Evolutionary conservation across 1,140 invertebrate genomes (phyloP), one percentile per base, ranked within the genome.

Genomic region (Leptinotarsa lineolata): DNA sequence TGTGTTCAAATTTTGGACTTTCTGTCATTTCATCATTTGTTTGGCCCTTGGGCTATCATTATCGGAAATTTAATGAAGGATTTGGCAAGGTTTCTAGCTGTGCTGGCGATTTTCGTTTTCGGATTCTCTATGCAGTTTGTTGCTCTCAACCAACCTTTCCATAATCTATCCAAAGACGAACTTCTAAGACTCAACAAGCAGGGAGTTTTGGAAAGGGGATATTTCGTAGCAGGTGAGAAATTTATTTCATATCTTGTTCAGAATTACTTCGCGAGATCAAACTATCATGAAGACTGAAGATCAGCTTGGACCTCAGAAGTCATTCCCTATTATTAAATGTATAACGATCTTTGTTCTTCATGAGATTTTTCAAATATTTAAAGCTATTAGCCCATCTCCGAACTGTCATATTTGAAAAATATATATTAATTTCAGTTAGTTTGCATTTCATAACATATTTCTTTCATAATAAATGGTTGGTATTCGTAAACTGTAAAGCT

Each of bases 81-180:
- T 86, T 87, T 99, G 76, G 95, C 95, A 6, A 88, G 97, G 76
- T 99, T 99, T 86, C 88, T 99, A 70, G 97, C 97, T 22, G 97
- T 99, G 11, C 86, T 99, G 80, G 92, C 94, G 16, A 98, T 99
- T 84, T 99, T 99, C 86, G 95, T 99, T 75, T 94, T 97, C 83
- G 98, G 98, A 63, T 99, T 99, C 84, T 98, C 97, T 1, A 95
- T 99, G 90, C 95, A 98, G 81, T 94, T 99, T 63, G 94, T 97
- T 15, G 96, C 97, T 1, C 86, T 98, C 44, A 98, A 98, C 88
- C 96, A 98, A 82, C 95, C 96, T 0, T 94, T 97, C 83, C 87
- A 90, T 80, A 92, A 92, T 83, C 85, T 83, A 59, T 85, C 86
- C 48, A 83, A 85, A 4, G 81, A 88, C 77, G 86, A 92, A 82